phyloP scores from a whole-genome alignment of 1,140 invertebrate genomes.

The Polypedilum pembai region DNA sequence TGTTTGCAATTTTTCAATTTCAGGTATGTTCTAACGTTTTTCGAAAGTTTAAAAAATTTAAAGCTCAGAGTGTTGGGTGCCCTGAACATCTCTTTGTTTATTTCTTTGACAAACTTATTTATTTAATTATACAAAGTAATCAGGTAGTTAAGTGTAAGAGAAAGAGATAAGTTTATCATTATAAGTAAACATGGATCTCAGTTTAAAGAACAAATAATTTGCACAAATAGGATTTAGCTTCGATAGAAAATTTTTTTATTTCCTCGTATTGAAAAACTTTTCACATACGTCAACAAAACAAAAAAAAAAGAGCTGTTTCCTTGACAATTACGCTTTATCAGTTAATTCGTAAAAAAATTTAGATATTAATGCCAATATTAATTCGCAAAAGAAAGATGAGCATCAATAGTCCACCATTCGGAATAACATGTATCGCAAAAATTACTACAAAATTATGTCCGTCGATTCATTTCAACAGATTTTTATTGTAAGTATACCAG shows the following conservation, averaged over 20 bases:
- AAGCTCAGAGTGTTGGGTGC: too few relatives aligned
- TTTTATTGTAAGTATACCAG: slow-evolving; percentile 23
- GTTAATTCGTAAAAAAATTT: too few relatives aligned
- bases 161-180: not conserved
- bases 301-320: not conserved
- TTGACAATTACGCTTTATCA: too few relatives aligned
- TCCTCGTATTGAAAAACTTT: not conserved
- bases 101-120: too few relatives aligned
- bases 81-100: too few relatives aligned
- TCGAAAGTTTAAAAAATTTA: not conserved
- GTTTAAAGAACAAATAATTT: not conserved
- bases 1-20: not conserved
- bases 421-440: not conserved
- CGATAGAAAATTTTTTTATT: not conserved
- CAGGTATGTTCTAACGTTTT: not conserved
- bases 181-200: not conserved
- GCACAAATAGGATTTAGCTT: not conserved
- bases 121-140: not conserved
- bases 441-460: not conserved
- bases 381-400: not conserved
- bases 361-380: not conserved
- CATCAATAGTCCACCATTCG: not conserved
- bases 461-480: slow-evolving; percentile 22
- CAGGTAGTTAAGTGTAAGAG: not conserved
- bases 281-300: not conserved